These are phyloP conservation scores for Brachionus sp. DNA, from an alignment of 1,140 invertebrate species.

Conservation along the genomic window DNA sequence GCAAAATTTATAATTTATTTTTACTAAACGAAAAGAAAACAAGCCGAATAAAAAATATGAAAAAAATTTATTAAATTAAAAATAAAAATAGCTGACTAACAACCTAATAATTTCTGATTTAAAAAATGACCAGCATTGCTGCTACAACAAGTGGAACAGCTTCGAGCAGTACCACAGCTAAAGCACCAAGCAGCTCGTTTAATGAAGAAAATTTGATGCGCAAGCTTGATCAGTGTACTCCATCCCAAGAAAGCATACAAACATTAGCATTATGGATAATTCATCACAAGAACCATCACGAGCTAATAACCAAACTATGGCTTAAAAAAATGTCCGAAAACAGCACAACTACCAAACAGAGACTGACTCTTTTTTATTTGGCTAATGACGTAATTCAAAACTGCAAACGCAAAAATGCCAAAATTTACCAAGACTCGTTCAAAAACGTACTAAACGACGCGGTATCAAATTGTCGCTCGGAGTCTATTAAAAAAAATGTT, in stretches of 20 bases:
- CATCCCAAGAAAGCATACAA: slow-evolving; percentile 44
- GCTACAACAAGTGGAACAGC: neutral
- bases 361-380: slow-evolving; percentile 83
- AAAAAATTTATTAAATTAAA: slow-evolving; percentile 21
- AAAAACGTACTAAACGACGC: slow-evolving; percentile 82
- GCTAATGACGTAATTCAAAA: slow-evolving; percentile 94
- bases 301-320: neutral
- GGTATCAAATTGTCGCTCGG: slow-evolving; percentile 73
- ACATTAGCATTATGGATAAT: slow-evolving; percentile 36
- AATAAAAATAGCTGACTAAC: neutral
- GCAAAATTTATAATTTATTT: slow-evolving; percentile 6
- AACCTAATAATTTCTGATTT: neutral
- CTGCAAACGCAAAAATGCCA: slow-evolving; percentile 76
- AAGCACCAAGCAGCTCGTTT: neutral
- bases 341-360: slow-evolving; percentile 71
- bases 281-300: slow-evolving; percentile 24
- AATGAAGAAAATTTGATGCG: neutral
- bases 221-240: neutral
- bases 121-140: slow-evolving; percentile 6
- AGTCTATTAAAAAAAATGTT: slow-evolving; percentile 78
- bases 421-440: slow-evolving; percentile 70
- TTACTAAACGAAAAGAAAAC: neutral
- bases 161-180: neutral
- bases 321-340: neutral
- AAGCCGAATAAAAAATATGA: neutral